Percentiles rank a stretch among this genome's conserved stretches.
phyloP scores from a whole-genome alignment of 2,113 vertebrate species.

The Orthonyx spaldingii region DNA sequence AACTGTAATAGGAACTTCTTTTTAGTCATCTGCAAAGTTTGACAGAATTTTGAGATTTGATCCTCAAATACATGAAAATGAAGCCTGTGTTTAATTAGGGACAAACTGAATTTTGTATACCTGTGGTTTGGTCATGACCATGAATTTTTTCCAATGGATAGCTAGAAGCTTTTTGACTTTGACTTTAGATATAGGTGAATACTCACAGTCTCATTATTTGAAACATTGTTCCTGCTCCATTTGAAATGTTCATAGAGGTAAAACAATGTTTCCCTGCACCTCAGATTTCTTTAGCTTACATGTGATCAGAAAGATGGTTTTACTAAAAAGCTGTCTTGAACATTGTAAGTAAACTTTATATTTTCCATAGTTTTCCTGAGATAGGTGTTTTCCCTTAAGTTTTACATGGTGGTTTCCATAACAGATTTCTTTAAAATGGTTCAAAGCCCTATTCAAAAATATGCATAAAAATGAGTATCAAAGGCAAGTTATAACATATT shows the following conservation, averaged over 20 bases:
- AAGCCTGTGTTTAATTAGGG: background rate
- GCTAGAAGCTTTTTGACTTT: background rate
- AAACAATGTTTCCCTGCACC: background rate
- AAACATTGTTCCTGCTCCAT: background rate
- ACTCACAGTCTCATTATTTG: background rate
- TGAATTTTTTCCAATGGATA: background rate
- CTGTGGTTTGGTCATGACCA: background rate
- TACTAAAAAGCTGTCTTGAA: background rate
- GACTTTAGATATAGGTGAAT: background rate
- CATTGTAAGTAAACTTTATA: background rate
- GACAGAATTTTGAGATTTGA: background rate
- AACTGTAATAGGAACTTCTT: background rate
- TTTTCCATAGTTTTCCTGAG: background rate
- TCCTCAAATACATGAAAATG: background rate
- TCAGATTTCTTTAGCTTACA: background rate
- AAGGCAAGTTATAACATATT: background rate
- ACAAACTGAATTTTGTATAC: background rate
- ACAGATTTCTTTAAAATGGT: background rate
- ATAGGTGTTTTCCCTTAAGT: background rate
- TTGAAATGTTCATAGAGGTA: background rate
- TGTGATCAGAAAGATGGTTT: background rate
- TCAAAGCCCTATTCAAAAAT: background rate
- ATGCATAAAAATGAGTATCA: background rate
- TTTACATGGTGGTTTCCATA: background rate
- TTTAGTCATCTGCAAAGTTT: background rate